A percentile compares a stretch with the other conserved stretches of the same genome.
Evolutionary conservation across 1,140 invertebrate species (phyloP).

Genomic region (Aphelenchoides besseyi): DNA sequence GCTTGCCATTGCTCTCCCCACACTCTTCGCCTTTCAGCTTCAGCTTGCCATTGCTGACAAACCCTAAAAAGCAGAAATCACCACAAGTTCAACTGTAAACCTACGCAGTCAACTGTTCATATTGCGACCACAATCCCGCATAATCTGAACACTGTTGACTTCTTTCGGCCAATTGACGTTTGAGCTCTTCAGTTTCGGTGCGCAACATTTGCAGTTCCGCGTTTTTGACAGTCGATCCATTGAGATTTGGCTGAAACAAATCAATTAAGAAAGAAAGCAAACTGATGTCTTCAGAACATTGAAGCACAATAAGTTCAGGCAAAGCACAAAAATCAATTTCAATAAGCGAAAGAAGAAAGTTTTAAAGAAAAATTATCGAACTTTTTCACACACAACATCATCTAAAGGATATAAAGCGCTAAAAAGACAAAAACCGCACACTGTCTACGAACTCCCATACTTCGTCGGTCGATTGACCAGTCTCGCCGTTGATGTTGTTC

Average conservation of each 20-base stretch:
- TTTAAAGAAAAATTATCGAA: neutral
- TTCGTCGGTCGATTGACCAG: constrained; percentile 3
- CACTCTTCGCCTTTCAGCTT: constrained; percentile 51
- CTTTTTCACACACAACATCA: neutral
- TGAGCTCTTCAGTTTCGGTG: constrained; percentile 3
- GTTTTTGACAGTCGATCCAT: neutral
- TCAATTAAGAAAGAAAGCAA: neutral
- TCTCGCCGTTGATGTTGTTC: too few relatives aligned
- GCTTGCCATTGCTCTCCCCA: constrained; percentile 59
- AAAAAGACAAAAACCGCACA: constrained; percentile 16
- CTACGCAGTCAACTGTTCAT: constrained; percentile 40
- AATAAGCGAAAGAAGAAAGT: too few relatives aligned
- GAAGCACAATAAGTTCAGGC: too few relatives aligned
- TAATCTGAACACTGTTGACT: constrained; percentile 20
- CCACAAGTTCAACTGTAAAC: neutral
- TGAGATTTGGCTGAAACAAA: constrained; percentile 5
- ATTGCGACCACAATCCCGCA: constrained; percentile 34
- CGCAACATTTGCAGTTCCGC: constrained; percentile 19
- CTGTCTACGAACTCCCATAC: constrained; percentile 20
- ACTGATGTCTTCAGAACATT: neutral
- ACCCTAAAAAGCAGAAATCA: constrained; percentile 27
- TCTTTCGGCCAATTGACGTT: constrained; percentile 29
- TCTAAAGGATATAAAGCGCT: neutral
- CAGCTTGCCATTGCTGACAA: constrained; percentile 54
- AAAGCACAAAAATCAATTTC: too few relatives aligned